Conservation (phyloP, 2,888 invertebrate species). For the Phengaris arion region DNA sequence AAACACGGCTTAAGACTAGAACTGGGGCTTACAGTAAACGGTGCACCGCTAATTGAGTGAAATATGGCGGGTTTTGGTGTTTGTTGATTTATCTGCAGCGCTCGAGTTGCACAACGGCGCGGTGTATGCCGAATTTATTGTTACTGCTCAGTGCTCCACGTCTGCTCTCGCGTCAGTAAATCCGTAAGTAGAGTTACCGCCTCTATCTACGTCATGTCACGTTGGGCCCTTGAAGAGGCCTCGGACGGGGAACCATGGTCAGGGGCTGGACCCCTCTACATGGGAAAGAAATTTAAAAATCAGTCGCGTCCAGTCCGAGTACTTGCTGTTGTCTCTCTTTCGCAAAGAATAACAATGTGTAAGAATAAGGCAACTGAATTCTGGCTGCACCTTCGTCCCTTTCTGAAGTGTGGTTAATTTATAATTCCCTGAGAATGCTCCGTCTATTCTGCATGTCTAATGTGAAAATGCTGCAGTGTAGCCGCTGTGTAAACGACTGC, state of each 20-base stretch:
- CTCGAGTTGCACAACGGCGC: not conserved
- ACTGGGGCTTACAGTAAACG: not conserved
- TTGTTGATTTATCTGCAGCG: not conserved
- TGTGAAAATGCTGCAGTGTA: not conserved
- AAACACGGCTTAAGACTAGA: not conserved
- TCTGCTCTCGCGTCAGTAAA: not conserved
- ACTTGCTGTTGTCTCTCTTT: not conserved
- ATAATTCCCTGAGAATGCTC: no score
- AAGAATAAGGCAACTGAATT: no score
- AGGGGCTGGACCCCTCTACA: no score
- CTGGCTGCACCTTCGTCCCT: no score
- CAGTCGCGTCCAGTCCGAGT: not conserved
- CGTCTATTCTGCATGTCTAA: not conserved
- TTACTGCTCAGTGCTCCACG: not conserved
- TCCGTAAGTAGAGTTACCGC: no score
- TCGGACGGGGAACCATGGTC: no score
- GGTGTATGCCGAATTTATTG: not conserved
- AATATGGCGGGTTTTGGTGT: not conserved
- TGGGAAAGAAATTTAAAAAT: no score
- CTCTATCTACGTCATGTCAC: no score
- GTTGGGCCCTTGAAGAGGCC: no score
- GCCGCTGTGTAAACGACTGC: not conserved
- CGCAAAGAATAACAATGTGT: not conserved
- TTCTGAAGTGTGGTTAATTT: no score
- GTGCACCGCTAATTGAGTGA: not conserved